phyloP scores from a whole-genome alignment of 2,113 vertebrate species.

The Gymnorhina tibicen region DNA sequence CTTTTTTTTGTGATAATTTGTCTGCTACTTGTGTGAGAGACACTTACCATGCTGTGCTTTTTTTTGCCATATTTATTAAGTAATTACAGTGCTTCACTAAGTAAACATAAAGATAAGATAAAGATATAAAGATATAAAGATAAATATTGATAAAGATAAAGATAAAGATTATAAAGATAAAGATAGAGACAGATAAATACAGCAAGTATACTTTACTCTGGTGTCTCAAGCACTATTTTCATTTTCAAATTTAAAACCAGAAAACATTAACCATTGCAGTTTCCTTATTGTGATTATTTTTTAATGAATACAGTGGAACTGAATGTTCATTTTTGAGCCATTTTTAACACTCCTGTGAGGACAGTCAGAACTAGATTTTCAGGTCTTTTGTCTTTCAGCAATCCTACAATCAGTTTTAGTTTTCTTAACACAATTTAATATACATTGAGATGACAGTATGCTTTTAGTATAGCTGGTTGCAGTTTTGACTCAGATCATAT shows the following conservation, averaged over 20 bases:
- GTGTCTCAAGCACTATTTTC: not conserved
- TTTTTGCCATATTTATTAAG: not conserved
- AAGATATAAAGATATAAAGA: not conserved
- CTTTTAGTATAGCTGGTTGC: not conserved
- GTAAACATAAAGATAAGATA: not conserved
- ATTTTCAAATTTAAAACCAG: not conserved
- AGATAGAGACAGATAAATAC: not conserved
- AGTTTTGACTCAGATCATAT: not conserved
- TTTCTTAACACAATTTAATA: not conserved
- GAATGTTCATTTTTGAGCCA: not conserved
- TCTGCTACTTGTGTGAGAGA: not conserved
- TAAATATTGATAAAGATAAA: not conserved
- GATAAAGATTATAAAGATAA: not conserved
- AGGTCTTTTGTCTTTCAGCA: not conserved
- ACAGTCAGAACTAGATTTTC: not conserved
- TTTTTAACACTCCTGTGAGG: not conserved
- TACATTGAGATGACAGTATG: not conserved
- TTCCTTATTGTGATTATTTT: not conserved
- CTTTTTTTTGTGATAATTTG: not conserved
- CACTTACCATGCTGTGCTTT: fast-evolving
- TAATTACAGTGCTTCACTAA: not conserved
- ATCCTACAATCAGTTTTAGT: not conserved
- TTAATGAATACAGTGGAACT: not conserved
- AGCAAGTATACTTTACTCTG: not conserved
- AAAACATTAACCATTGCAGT: not conserved